phyloP scores from a whole-genome alignment of 2,797 vertebrate species.

The Oryzias sinensis region DNA sequence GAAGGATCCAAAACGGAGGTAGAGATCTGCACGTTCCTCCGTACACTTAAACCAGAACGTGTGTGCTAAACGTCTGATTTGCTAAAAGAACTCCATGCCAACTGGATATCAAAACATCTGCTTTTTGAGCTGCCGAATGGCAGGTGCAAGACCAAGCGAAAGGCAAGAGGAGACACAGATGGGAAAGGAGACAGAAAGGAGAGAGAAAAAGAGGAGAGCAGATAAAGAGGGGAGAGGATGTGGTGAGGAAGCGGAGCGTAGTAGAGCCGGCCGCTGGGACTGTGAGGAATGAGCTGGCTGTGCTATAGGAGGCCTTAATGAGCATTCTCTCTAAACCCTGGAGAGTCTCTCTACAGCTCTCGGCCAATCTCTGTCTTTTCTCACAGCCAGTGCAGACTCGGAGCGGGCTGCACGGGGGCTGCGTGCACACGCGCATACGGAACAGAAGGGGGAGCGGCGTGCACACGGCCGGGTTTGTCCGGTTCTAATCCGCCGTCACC shows the following conservation, averaged over 20 bases:
- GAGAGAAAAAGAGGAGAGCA: conserved; percentile 58
- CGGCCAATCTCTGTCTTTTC: conserved; percentile 62
- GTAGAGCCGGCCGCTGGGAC: conserved; percentile 68
- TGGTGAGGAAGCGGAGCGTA: conserved; percentile 66
- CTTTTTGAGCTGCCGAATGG: conserved; percentile 43
- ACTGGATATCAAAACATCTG: conserved; percentile 47
- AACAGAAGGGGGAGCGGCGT: conserved; percentile 9
- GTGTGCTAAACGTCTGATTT: conserved; percentile 29
- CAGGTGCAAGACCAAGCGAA: conserved; percentile 38
- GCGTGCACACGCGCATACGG: background rate
- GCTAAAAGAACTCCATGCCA: conserved; percentile 22
- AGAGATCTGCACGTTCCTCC: background rate
- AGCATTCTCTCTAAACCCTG: conserved; percentile 72
- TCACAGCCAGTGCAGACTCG: conserved; percentile 51
- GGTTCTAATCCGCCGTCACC: conserved; percentile 36
- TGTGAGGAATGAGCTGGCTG: conserved; percentile 71
- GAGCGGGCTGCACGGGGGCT: conserved; percentile 16
- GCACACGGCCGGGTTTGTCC: conserved; percentile 13
- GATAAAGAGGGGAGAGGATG: conserved; percentile 62
- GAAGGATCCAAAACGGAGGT: conserved; percentile 13
- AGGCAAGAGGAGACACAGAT: conserved; percentile 46
- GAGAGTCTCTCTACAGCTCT: conserved; percentile 65
- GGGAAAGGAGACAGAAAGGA: conserved; percentile 43
- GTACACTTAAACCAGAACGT: conserved; percentile 16
- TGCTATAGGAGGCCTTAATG: conserved; percentile 76